A percentile compares a stretch with the other conserved stretches of the same genome.
phyloP scores from a whole-genome alignment of 2,888 invertebrate species.

The Cremastobaeus sp. region DNA sequence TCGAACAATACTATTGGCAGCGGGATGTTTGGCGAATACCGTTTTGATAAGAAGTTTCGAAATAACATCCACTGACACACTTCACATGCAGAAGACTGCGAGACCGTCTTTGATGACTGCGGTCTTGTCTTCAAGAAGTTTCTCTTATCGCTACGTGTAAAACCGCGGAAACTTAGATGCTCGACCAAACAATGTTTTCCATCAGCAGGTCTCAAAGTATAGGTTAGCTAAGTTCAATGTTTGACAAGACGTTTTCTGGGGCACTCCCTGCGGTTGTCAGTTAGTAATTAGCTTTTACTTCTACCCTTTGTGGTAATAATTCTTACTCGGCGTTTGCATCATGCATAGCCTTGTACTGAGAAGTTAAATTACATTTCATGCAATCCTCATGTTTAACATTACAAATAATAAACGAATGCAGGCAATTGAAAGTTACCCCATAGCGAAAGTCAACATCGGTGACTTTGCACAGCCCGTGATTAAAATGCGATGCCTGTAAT shows the following conservation, averaged over 20 bases:
- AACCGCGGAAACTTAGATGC: slow-evolving; percentile 60
- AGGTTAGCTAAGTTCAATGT: slow-evolving; percentile 62
- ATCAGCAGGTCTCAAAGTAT: slow-evolving; percentile 56
- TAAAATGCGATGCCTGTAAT: slow-evolving; percentile 23
- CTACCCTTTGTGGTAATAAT: slow-evolving; percentile 61
- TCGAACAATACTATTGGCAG: slow-evolving; percentile 19
- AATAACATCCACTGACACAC: slow-evolving; percentile 45
- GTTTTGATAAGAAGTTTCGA: slow-evolving; percentile 50
- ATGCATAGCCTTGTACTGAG: slow-evolving; percentile 41
- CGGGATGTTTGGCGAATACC: slow-evolving; percentile 10
- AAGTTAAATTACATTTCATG: slow-evolving; percentile 55
- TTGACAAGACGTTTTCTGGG: slow-evolving; percentile 66
- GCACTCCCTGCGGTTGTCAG: slow-evolving; percentile 66
- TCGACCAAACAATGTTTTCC: slow-evolving; percentile 62
- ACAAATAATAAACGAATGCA: slow-evolving; percentile 49
- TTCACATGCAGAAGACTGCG: slow-evolving; percentile 41
- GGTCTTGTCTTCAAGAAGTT: slow-evolving; percentile 59
- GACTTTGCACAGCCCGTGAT: slow-evolving; percentile 31
- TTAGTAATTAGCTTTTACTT: slow-evolving; percentile 67
- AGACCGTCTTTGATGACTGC: slow-evolving; percentile 50
- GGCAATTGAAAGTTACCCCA: slow-evolving; percentile 30
- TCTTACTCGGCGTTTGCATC: slow-evolving; percentile 51
- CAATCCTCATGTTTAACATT: slow-evolving; percentile 51
- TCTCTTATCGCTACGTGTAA: slow-evolving; percentile 57
- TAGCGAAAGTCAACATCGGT: slow-evolving; percentile 15